Evolutionary conservation across 2,797 vertebrate species (phyloP).

Genomic region (Melanotaenia parkinsoni): DNA sequence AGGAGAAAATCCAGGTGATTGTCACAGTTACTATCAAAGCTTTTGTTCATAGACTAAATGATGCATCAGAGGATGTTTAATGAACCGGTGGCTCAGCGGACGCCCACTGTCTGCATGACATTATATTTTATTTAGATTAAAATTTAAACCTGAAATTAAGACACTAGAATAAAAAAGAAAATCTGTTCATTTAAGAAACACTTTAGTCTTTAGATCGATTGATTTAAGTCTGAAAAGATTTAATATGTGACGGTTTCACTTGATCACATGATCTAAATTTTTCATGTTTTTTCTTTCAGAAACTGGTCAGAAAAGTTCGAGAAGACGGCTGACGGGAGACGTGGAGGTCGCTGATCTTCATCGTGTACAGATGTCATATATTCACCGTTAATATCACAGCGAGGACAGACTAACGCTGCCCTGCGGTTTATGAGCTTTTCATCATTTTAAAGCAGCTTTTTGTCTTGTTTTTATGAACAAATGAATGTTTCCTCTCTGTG

Average conservation of each 20-base stretch:
- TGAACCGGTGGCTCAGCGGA: no score
- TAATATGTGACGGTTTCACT: neutral
- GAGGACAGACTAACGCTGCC: no score
- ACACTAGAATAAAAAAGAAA: no score
- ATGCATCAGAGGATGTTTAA: no score
- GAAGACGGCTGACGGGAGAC: neutral
- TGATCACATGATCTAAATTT: neutral
- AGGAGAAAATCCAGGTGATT: slow-evolving; percentile 31
- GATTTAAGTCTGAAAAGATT: neutral
- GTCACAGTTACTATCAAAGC: neutral
- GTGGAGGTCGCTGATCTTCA: neutral
- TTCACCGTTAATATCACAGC: no score
- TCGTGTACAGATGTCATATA: no score
- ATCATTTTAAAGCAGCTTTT: neutral
- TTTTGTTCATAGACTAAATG: neutral
- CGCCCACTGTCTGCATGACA: no score
- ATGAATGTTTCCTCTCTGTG: neutral
- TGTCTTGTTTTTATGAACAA: neutral
- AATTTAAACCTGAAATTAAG: no score
- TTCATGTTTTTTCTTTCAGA: slow-evolving; percentile 28
- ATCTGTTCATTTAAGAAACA: neutral
- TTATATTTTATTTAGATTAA: no score
- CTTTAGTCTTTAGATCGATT: no score
- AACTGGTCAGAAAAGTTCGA: fast-evolving
- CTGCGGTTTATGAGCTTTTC: neutral